Evolutionary conservation across 2,888 invertebrate genomes (phyloP), one percentile per base, ranked within the genome.

Genomic region (Pterobdella sp.): DNA sequence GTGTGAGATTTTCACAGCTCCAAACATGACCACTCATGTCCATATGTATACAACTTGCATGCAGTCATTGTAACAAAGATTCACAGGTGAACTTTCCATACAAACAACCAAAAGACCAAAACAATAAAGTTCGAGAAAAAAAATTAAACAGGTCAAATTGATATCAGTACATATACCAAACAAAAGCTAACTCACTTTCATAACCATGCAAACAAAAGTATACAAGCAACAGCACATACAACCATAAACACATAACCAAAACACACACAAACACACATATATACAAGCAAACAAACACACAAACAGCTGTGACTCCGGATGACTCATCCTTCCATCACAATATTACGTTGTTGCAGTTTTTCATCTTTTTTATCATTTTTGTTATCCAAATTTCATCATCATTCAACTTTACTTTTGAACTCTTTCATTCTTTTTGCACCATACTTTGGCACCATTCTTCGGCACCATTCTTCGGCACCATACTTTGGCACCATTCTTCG

Each of bases 211-310:
- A 49, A 49, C 52, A 49, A 49, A 49, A 18, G n/a, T 18, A 49
- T 18, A 49, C n/a, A 49, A n/a, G 52, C n/a, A 49, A 49, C 14
- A 18, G 52, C n/a, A 49, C 26, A 29, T 64, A 26, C 14, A 26
- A 64, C 10, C 64, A 18, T 29, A 18, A 64, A 64, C 64, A 64
- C 64, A 18, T 64, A 64, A 14, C 14, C 64, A 26, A 14, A 68
- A 36, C 4, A n/a, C 35, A 68, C 26, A 68, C 68, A 68, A 2
- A 37, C 7, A 34, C 42, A 68, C 10, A 68, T 22, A 68, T 14
- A 68, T 3, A 68, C 68, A 42, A 3, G 26, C 68, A 36, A n/a
- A 68, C 42, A 68, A n/a, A 68, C 68, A 68, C 42, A 36, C 68
- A 68, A n/a, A 68, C 68, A 68, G 26, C 35, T 14, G 7, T 42